Base-by-base conservation (phyloP, 2,888 invertebrate species). In the Patella depressa region DNA sequence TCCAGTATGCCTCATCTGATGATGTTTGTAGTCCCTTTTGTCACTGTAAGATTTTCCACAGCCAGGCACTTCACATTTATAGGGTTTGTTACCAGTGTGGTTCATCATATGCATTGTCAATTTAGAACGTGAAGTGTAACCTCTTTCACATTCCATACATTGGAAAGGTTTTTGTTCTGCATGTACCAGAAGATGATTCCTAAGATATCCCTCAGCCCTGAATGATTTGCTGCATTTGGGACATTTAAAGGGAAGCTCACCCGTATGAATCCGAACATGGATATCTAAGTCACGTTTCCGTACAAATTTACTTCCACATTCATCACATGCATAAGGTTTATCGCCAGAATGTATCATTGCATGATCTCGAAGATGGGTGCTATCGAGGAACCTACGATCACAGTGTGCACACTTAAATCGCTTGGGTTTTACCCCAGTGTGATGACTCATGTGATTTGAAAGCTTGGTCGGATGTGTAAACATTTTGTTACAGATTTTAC, bases 41-140 rank as follows among this genome's bases (percentile, higher is more conserved):
- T 74, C 73, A 15, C 78, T 75, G 54, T 78, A 80, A 4, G 75
- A 73, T 45, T 77, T 77, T 4, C 75, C 76, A 69, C 80, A 80
- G 3, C 65, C 65, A 3, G 65, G 65, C 24, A 71, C 71, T 45
- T 77, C 78, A 71, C 80, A 80, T 29, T 72, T 73, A 74, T 76
- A 80, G 1, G 78, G 78, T 9, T 73, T 77, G 15, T 75, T 72
- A 0, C 76, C 80, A 29, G 55, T 77, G 59, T 80, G 80, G 29
- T 70, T 78, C 12, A 75, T 69, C 73, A 74, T 71, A 72, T 78
- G 80, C 7, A 73, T 71, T 69, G 75, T 73, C 17, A 78, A 71
- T 53, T 80, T 77, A 5, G 72, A 75, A 17, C 75, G 78, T 29
- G 70, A 24, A 11, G 78, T 73, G 72, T 78, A 80, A 2, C 59